phyloP scores from a whole-genome alignment of 1,140 invertebrate genomes.

The Planococcus citri region DNA sequence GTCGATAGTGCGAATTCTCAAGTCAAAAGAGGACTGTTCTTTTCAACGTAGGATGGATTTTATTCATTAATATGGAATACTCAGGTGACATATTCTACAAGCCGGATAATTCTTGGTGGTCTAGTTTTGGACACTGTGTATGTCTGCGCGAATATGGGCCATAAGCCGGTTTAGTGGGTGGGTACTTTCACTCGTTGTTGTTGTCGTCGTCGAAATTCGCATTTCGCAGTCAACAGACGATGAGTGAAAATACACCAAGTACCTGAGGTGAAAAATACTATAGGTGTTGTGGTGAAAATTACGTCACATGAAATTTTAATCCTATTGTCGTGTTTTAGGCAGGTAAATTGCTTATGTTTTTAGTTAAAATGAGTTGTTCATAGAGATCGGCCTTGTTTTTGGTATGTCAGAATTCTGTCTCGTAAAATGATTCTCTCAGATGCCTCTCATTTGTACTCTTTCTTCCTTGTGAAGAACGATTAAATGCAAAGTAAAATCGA shows the following conservation, averaged over 20 bases:
- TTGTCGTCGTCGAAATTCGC: no score
- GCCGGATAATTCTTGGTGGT: no score
- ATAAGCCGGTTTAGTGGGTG: not conserved
- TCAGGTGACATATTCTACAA: no score
- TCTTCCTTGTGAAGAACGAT: no score
- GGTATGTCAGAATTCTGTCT: not conserved
- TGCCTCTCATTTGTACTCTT: not conserved
- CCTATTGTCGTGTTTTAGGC: not conserved
- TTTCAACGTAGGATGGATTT: no score
- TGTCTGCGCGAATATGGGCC: no score
- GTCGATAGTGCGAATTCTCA: no score
- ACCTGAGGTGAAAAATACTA: not conserved
- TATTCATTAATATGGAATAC: no score
- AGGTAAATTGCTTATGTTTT: no score
- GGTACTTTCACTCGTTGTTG: conserved; percentile 1
- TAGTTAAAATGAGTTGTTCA: not conserved
- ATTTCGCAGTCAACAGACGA: not conserved
- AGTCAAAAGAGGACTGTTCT: no score
- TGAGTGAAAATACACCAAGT: not conserved
- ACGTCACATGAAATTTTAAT: conserved; percentile 4
- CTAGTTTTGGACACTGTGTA: no score
- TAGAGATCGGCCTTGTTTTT: not conserved
- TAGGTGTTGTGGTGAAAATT: not conserved
- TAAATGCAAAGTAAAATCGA: no score
- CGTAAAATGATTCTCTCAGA: not conserved